Percentiles rank a stretch among this genome's conserved stretches.
Evolutionary conservation across 2,888 invertebrate species (phyloP).

Genomic region (Ochropacha duplaris): DNA sequence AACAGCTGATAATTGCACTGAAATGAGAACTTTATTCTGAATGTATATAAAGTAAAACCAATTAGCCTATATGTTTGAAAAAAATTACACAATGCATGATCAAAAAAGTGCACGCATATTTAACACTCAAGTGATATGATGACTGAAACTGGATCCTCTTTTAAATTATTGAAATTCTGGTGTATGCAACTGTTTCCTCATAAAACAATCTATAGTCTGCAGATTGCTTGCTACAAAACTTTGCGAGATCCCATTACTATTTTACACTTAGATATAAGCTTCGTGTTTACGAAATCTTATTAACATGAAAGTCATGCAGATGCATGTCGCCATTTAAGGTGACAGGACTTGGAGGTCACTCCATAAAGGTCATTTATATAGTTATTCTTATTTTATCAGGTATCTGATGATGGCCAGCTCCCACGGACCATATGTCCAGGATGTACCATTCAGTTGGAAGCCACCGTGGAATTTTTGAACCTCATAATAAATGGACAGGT

Average conservation of each 20-base stretch:
- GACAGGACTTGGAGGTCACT: not conserved
- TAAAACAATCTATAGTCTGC: too few species aligned
- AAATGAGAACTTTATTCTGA: conserved; percentile 17
- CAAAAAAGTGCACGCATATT: not conserved
- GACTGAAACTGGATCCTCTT: too few species aligned
- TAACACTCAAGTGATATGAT: not conserved
- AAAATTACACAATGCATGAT: not conserved
- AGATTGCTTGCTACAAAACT: too few species aligned
- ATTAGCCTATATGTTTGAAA: not conserved
- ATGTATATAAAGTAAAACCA: too few species aligned
- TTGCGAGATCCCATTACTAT: too few species aligned
- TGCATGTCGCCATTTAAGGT: not conserved
- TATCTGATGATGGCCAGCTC: conserved; percentile 86
- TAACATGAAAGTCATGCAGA: not conserved
- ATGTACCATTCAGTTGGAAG: conserved; percentile 89
- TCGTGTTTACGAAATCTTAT: conserved; percentile 4
- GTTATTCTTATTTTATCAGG: conserved; percentile 67
- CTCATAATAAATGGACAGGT: conserved; percentile 87
- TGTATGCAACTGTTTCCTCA: not conserved
- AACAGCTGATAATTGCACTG: conserved; percentile 18
- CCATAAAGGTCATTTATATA: not conserved
- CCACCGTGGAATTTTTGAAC: conserved; percentile 88
- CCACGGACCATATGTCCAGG: conserved; percentile 90
- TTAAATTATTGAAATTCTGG: not conserved
- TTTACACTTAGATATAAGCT: too few species aligned